Conservation (phyloP, 2,888 invertebrate genomes). For the Cephalotes varians region DNA sequence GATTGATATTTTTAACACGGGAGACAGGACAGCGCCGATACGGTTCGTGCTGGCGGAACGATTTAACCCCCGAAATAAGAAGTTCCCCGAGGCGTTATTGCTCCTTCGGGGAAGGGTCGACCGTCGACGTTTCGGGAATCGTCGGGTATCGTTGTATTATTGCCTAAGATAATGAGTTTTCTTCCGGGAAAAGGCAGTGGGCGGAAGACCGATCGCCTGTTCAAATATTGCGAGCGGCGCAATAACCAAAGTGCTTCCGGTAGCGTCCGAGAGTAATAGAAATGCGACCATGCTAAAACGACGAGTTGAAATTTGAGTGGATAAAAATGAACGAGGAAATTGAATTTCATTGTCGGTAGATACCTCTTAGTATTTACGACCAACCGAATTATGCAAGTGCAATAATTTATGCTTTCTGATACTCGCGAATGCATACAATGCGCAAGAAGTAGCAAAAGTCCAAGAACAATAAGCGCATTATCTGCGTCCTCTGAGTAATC, state of each 20-base stretch:
- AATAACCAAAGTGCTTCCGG: conserved; percentile 65
- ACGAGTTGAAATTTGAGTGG: not conserved
- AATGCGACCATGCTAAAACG: conserved; percentile 59
- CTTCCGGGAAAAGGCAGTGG: conserved; percentile 57
- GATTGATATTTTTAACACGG: conserved; percentile 83
- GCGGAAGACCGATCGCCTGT: conserved; percentile 69
- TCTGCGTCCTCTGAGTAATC: conserved; percentile 22
- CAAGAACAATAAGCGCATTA: conserved; percentile 37
- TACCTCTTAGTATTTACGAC: not conserved
- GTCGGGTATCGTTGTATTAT: conserved; percentile 70
- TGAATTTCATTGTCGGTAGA: not conserved
- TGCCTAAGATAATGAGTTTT: conserved; percentile 74
- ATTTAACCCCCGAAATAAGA: conserved; percentile 59
- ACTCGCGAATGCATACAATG: conserved; percentile 12
- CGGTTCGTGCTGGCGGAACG: conserved; percentile 49
- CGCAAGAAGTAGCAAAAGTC: conserved; percentile 24
- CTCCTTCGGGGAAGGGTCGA: conserved; percentile 62
- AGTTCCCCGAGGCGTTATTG: conserved; percentile 69
- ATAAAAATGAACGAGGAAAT: not conserved
- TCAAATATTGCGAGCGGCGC: conserved; percentile 70
- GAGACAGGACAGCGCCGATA: conserved; percentile 76
- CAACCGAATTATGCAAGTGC: not conserved
- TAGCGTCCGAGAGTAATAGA: conserved; percentile 60
- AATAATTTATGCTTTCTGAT: not conserved
- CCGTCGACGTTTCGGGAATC: conserved; percentile 56